Evolutionary conservation across 2,888 invertebrate species (phyloP).

Genomic region (Neoaliturus tenellus): DNA sequence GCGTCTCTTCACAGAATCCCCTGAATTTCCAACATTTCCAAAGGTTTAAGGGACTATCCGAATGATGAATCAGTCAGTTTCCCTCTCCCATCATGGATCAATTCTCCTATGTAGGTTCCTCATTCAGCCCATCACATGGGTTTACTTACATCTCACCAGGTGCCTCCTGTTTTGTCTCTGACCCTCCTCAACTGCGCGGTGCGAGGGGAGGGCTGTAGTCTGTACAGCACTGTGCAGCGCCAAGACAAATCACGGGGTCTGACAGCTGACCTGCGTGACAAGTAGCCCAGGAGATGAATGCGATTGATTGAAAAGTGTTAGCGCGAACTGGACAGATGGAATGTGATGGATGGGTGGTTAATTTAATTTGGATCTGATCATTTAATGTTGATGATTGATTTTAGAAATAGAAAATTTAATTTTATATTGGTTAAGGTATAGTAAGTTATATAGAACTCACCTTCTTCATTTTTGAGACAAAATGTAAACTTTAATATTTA

Average conservation of each 20-base stretch:
- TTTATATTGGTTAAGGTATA: too few relatives aligned
- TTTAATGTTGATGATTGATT: too few relatives aligned
- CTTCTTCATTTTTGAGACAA: too few relatives aligned
- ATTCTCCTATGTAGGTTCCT: background rate
- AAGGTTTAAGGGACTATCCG: background rate
- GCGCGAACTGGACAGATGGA: too few relatives aligned
- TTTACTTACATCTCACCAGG: background rate
- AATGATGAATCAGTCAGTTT: too few relatives aligned
- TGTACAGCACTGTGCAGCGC: background rate
- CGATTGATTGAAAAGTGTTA: too few relatives aligned
- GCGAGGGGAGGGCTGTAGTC: background rate
- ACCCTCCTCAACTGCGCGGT: background rate
- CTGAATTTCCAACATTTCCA: background rate
- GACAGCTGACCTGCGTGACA: background rate
- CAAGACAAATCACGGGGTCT: background rate
- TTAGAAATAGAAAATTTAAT: too few relatives aligned
- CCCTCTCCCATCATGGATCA: background rate
- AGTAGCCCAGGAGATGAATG: background rate
- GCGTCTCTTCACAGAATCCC: too few relatives aligned
- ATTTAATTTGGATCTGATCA: too few relatives aligned
- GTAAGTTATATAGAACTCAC: too few relatives aligned
- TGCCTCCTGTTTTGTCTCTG: constrained; percentile 7
- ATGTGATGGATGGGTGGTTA: too few relatives aligned
- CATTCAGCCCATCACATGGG: background rate
- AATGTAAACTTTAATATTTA: too few relatives aligned